phyloP scores from a whole-genome alignment of 1,140 invertebrate species.

The Schlechtendalia chinensis region DNA sequence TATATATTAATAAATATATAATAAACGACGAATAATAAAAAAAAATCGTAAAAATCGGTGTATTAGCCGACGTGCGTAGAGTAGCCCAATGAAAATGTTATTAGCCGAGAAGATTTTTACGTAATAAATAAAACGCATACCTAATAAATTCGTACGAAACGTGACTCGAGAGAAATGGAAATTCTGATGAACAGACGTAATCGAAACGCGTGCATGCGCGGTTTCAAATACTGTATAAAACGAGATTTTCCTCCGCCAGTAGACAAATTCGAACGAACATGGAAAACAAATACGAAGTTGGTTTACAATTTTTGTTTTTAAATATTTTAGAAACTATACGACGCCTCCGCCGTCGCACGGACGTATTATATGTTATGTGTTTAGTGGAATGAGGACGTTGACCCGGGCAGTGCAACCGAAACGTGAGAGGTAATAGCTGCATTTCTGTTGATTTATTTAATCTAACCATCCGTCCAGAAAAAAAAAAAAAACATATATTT shows the following conservation, averaged over 20 bases:
- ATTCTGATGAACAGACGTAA: too few relatives aligned
- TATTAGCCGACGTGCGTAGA: background rate
- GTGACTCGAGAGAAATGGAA: background rate
- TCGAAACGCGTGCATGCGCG: too few relatives aligned
- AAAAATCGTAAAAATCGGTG: too few relatives aligned
- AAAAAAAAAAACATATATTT: background rate
- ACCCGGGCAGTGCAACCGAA: constrained; percentile 31
- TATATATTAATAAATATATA: too few relatives aligned
- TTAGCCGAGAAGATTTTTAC: background rate
- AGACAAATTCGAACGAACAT: background rate
- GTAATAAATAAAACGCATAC: background rate
- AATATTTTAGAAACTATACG: constrained; percentile 45
- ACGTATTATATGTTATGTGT: constrained; percentile 33
- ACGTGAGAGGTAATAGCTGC: constrained; percentile 30
- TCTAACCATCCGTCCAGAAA: background rate
- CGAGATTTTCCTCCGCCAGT: background rate
- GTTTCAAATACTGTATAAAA: background rate
- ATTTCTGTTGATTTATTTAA: constrained; percentile 35
- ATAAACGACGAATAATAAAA: too few relatives aligned
- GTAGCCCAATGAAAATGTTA: background rate
- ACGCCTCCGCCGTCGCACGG: constrained; percentile 11
- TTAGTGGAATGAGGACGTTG: constrained; percentile 49
- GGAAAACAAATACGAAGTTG: background rate
- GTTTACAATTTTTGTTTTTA: constrained; percentile 33
- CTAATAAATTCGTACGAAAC: background rate